phyloP scores from a whole-genome alignment of 2,797 vertebrate species.

The Cirrhinus mrigala region DNA sequence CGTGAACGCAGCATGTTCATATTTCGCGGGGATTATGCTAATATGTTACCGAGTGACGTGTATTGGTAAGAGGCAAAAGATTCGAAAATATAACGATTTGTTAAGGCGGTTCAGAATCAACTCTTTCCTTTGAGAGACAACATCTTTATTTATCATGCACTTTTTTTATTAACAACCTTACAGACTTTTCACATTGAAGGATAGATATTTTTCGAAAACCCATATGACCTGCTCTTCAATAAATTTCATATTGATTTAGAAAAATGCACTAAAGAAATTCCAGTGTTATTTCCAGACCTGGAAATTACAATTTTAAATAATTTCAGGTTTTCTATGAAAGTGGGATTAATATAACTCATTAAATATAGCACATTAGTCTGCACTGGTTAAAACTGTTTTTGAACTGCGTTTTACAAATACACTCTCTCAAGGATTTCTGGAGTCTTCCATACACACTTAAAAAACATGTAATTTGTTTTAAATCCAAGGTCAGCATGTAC shows the following conservation, averaged over 20 bases:
- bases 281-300: neutral
- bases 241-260: neutral
- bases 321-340: neutral
- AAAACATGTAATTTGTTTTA: neutral
- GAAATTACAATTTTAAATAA: neutral
- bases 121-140: no score
- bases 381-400: neutral
- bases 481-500: neutral
- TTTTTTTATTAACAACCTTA: no score
- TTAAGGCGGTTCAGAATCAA: no score
- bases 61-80: no score
- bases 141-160: no score
- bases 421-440: neutral
- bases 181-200: no score
- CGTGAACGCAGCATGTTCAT: no score
- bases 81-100: no score
- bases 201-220: no score
- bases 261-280: neutral
- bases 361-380: neutral
- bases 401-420: neutral
- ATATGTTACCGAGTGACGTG: no score
- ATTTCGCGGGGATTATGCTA: no score
- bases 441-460: neutral
- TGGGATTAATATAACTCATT: neutral
- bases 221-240: no score